Evolutionary conservation across 2,113 vertebrate genomes (phyloP).

Genomic region (Oryzias javanicus): DNA sequence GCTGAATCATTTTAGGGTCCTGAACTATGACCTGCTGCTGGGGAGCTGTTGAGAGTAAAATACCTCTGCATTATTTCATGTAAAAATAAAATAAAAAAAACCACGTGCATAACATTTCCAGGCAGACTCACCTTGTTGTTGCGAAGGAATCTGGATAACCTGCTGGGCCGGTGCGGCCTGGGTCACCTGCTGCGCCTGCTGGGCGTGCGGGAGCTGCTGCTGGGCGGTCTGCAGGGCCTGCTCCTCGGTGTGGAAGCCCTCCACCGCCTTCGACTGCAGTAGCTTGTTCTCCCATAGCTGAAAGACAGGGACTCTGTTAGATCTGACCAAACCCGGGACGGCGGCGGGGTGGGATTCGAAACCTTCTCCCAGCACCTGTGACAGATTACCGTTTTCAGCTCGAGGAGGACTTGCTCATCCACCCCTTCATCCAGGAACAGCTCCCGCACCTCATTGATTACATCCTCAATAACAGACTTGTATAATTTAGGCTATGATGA

Average conservation of each 20-base stretch:
- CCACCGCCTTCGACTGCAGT: slow-evolving; percentile 97
- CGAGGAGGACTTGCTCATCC: slow-evolving; percentile 95
- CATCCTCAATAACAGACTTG: slow-evolving; percentile 95
- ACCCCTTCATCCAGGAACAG: slow-evolving; percentile 98
- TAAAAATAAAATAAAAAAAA: neutral
- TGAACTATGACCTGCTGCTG: slow-evolving; percentile 97
- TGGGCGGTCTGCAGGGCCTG: slow-evolving; percentile 89
- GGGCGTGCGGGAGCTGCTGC: slow-evolving; percentile 82
- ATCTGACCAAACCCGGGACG: no score
- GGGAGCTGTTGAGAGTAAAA: slow-evolving; percentile 74
- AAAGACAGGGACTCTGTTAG: neutral
- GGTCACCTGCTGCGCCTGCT: slow-evolving; percentile 82
- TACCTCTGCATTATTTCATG: neutral
- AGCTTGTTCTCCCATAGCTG: slow-evolving; percentile 98
- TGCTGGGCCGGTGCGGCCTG: slow-evolving; percentile 85
- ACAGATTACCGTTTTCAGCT: slow-evolving; percentile 91
- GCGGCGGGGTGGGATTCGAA: neutral
- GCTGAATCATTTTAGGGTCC: slow-evolving; percentile 91
- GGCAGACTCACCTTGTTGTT: slow-evolving; percentile 85
- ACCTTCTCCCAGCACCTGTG: neutral
- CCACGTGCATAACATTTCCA: no score
- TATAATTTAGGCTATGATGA: slow-evolving; percentile 91
- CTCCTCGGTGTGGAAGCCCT: slow-evolving; percentile 96
- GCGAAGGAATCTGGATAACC: slow-evolving; percentile 85
- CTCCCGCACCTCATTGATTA: slow-evolving; percentile 96